Evolutionary conservation across 2,113 vertebrate species (phyloP).

Genomic region (Onychostoma macrolepis): DNA sequence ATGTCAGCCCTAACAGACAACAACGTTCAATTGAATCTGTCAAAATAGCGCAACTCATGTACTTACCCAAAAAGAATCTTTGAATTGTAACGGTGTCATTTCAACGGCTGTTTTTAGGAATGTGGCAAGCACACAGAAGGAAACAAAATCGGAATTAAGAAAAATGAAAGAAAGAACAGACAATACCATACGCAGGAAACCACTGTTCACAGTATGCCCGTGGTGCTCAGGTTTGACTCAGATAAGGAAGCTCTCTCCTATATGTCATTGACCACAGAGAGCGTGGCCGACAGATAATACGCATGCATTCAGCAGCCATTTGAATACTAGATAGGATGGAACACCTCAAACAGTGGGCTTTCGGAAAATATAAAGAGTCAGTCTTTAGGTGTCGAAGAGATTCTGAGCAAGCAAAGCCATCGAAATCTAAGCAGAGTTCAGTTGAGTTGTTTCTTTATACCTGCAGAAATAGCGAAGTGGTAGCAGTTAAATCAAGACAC

Average conservation of each 20-base stretch:
- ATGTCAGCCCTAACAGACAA: not conserved
- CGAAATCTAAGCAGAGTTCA: not conserved
- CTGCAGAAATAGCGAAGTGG: not conserved
- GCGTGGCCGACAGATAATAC: conserved; percentile 34
- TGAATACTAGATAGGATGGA: conserved; percentile 44
- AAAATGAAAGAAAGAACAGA: conserved; percentile 44
- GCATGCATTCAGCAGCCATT: conserved; percentile 33
- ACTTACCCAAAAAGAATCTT: conserved; percentile 89
- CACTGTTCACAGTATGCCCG: conserved; percentile 21
- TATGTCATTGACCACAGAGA: conserved; percentile 50
- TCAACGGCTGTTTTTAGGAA: not conserved
- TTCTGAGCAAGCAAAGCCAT: not conserved
- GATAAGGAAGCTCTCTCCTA: conserved; percentile 72
- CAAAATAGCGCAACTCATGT: not conserved
- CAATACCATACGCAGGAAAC: conserved; percentile 66
- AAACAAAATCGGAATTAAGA: conserved; percentile 19
- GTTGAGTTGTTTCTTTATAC: not conserved
- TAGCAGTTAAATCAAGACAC: not conserved
- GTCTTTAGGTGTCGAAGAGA: not conserved
- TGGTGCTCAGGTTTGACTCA: conserved; percentile 57
- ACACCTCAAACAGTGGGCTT: conserved; percentile 23
- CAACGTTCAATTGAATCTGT: not conserved
- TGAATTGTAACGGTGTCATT: conserved; percentile 86
- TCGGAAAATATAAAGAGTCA: not conserved
- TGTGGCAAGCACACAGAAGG: not conserved